These are phyloP conservation scores for Accipiter cooperii DNA, from an alignment of 2,113 vertebrate species.

Conservation along the genomic window DNA sequence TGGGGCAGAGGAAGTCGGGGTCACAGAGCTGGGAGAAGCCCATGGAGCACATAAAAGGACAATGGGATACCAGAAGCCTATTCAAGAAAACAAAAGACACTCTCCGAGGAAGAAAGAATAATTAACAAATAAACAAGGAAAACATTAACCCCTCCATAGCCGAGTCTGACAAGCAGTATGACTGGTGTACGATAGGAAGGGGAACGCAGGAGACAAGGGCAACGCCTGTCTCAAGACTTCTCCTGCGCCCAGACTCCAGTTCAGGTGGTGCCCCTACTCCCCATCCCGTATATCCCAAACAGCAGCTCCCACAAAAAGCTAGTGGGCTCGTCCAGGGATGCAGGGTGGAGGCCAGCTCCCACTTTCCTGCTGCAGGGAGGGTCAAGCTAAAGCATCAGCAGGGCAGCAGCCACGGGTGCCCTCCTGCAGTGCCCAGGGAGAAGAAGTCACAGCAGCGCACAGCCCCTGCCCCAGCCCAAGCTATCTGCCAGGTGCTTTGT, in stretches of 20 bases:
- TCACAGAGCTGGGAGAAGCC: not conserved
- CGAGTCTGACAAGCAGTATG: not conserved
- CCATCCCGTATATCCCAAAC: not conserved
- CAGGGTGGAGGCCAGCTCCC: not conserved
- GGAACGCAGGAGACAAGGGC: not conserved
- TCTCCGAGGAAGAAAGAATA: not conserved
- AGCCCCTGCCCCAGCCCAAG: not conserved
- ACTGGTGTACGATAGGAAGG: not conserved
- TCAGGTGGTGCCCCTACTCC: not conserved
- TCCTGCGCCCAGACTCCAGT: not conserved
- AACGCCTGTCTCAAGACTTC: not conserved
- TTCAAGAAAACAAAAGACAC: not conserved
- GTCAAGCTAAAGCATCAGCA: not conserved
- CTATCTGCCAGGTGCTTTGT: not conserved
- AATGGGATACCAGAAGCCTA: not conserved
- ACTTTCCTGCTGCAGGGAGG: not conserved
- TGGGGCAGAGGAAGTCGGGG: not conserved
- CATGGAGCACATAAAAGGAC: not conserved
- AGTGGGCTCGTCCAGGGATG: not conserved
- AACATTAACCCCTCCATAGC: not conserved
- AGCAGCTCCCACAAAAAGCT: not conserved
- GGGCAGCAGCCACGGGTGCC: not conserved
- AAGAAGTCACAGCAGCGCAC: not conserved
- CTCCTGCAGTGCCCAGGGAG: not conserved
- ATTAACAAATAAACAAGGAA: not conserved